Evolutionary conservation across 30 jellyfish, hydroid and myxozoan genomes (phyloP).

Genomic region (Nemopilema nomurai): DNA sequence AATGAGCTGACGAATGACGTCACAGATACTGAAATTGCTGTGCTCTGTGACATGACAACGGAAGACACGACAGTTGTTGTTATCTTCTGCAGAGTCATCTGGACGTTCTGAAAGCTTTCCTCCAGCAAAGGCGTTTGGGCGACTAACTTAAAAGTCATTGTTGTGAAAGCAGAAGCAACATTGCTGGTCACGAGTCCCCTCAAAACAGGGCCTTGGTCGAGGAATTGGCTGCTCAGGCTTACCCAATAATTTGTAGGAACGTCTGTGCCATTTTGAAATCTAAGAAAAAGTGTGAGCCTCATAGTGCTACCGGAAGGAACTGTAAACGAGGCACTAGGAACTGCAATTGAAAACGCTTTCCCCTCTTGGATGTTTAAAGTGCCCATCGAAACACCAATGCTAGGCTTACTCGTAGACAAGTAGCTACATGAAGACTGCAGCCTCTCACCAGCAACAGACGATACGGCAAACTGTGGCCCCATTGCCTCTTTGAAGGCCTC

Average conservation of each 20-base stretch:
- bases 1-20: conserved; percentile 22
- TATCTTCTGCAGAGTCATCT: conserved; percentile 12
- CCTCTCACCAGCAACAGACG: conserved; percentile 23
- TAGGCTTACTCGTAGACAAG: conserved; percentile 49
- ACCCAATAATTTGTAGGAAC: conserved; percentile 63
- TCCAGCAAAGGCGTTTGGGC: conserved; percentile 55
- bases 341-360: conserved; percentile 20
- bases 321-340: conserved; percentile 18
- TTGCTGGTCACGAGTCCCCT: conserved; percentile 29
- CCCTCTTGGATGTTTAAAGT: conserved; percentile 28
- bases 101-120: conserved; percentile 46
- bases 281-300: conserved; percentile 44
- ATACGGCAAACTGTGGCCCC: conserved; percentile 48
- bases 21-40: conserved; percentile 14
- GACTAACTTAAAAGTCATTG: conserved; percentile 27
- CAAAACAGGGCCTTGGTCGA: conserved; percentile 20
- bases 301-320: conserved; percentile 57
- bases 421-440: conserved; percentile 35
- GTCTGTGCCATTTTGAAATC: conserved; percentile 39
- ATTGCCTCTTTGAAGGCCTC: conserved; percentile 23
- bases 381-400: conserved; percentile 24
- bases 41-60: conserved; percentile 33
- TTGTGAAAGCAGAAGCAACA: not conserved
- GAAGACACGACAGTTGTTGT: not conserved
- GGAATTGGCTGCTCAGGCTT: conserved; percentile 30